Percentiles rank a stretch among this genome's conserved stretches.
phyloP scores from a whole-genome alignment of 1,140 invertebrate genomes.

The Homarus americanus region DNA sequence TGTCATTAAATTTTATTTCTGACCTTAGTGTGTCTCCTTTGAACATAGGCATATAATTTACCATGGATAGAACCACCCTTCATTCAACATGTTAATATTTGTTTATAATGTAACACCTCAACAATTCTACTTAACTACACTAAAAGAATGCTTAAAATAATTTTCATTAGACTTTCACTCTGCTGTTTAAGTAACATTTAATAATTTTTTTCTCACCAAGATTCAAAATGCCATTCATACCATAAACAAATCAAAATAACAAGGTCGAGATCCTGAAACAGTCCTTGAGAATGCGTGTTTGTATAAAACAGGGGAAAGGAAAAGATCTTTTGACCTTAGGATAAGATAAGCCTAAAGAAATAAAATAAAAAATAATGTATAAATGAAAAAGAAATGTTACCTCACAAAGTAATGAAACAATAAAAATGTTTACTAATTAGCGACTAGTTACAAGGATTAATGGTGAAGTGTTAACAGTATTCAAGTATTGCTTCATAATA shows the following conservation, averaged over 20 bases:
- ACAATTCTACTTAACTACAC: background rate
- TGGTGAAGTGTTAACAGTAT: background rate
- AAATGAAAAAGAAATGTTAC: background rate
- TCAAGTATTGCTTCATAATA: slow-evolving; percentile 47
- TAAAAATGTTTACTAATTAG: slow-evolving; percentile 2
- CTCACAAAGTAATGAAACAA: background rate
- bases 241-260: slow-evolving; percentile 17
- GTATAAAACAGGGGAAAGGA: background rate
- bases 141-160: background rate
- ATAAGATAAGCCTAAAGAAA: background rate
- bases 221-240: no score
- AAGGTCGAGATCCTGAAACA: slow-evolving; percentile 44
- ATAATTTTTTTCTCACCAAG: no score
- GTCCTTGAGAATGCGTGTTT: slow-evolving; percentile 11
- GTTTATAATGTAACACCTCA: background rate
- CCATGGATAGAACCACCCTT: no score
- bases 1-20: background rate
- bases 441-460: slow-evolving; percentile 7
- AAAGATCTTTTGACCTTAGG: no score
- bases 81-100: background rate
- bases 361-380: background rate
- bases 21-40: slow-evolving; percentile 24
- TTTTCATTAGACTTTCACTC: background rate
- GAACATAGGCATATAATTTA: background rate
- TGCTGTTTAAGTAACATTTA: background rate